Conservation (phyloP, 2,113 vertebrate genomes). For the Alouatta palliata region DNA sequence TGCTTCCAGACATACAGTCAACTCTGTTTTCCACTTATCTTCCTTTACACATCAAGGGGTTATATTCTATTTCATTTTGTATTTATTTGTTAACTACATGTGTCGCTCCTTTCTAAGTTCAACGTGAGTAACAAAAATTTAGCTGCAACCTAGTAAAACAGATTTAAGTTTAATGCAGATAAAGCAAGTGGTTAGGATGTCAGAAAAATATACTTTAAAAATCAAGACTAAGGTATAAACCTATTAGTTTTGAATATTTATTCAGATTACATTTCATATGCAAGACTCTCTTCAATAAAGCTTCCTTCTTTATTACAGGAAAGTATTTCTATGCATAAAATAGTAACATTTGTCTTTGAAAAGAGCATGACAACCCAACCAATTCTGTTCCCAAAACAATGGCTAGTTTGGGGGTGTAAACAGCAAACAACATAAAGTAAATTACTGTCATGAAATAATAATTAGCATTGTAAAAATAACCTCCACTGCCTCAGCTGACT, state of each 20-base stretch:
- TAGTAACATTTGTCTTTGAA: background rate
- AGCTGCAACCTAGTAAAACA: background rate
- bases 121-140: constrained; percentile 14
- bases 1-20: constrained; percentile 78
- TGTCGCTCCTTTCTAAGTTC: constrained; percentile 5
- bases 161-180: constrained; percentile 36
- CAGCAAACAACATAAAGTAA: background rate
- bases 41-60: constrained; percentile 58
- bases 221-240: constrained; percentile 71
- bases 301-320: background rate
- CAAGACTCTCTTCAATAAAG: constrained; percentile 25
- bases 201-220: constrained; percentile 69
- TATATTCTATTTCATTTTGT: constrained; percentile 44
- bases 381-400: constrained; percentile 51
- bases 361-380: background rate
- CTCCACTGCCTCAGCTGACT: constrained; percentile 5
- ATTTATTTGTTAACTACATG: constrained; percentile 51
- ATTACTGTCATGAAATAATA: constrained; percentile 41
- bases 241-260: constrained; percentile 55
- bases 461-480: background rate
- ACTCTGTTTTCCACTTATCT: constrained; percentile 74
- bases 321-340: constrained; percentile 49
- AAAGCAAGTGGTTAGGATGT: constrained; percentile 33
- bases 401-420: constrained; percentile 48
- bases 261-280: constrained; percentile 8